Evolutionary conservation across 2,888 invertebrate genomes (phyloP).

Genomic region (Nephrotoma guestfalica): DNA sequence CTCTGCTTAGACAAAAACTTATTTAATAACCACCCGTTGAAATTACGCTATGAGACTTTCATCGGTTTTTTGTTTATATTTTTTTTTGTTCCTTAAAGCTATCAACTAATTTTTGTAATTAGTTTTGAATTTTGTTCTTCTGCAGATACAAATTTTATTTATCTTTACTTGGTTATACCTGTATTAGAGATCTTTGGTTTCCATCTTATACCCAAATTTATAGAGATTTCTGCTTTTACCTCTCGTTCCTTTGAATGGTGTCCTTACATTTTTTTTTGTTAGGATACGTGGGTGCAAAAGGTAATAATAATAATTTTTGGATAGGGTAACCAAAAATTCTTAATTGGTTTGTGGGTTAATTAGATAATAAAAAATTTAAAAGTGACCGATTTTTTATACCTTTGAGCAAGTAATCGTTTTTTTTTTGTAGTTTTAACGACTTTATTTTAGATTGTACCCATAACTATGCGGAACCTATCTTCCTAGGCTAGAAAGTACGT

Average conservation of each 20-base stretch:
- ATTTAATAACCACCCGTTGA: not conserved
- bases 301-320: not conserved
- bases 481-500: not conserved
- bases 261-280: not conserved
- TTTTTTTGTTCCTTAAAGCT: not conserved
- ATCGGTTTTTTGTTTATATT: not conserved
- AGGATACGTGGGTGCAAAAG: not conserved
- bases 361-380: not conserved
- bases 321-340: not conserved
- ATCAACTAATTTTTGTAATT: not conserved
- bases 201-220: not conserved
- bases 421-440: not conserved
- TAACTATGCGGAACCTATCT: not conserved
- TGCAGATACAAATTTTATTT: not conserved
- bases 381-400: not conserved
- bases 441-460: not conserved
- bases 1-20: not conserved
- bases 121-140: not conserved
- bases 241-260: not conserved
- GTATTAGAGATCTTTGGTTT: not conserved
- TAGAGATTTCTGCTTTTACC: not conserved
- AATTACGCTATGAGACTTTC: not conserved
- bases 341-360: not conserved
- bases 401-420: not conserved
- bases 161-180: not conserved